phyloP scores from a whole-genome alignment of 2,797 vertebrate genomes.

The Pseudocheirus occidentalis region DNA sequence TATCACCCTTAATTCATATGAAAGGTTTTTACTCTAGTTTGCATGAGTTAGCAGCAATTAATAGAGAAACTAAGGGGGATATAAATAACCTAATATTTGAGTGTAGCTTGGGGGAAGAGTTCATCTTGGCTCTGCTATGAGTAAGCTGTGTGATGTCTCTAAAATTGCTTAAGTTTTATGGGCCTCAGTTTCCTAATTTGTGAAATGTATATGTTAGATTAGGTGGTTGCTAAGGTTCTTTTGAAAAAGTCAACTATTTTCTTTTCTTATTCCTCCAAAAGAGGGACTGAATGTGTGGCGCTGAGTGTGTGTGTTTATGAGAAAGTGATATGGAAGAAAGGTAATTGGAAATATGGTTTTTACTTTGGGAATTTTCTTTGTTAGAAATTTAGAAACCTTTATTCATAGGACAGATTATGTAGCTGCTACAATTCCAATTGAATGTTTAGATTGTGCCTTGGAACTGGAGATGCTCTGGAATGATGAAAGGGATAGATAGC shows the following conservation, averaged over 20 bases:
- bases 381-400: neutral
- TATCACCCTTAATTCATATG: neutral
- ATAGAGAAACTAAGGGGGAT: neutral
- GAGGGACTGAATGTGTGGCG: conserved; percentile 8
- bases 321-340: neutral
- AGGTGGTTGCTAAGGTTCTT: neutral
- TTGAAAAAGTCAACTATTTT: neutral
- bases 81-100: neutral
- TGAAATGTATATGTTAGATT: conserved; percentile 4
- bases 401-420: neutral
- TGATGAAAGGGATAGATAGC: neutral
- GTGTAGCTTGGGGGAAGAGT: neutral
- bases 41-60: neutral
- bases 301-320: conserved; percentile 3
- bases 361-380: neutral
- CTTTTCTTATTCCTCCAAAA: conserved; percentile 20
- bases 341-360: conserved; percentile 20
- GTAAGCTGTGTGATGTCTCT: neutral
- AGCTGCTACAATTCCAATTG: neutral
- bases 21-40: conserved; percentile 9
- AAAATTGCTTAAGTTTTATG: neutral
- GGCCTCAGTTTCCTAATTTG: conserved; percentile 12
- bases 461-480: neutral
- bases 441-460: neutral
- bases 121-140: conserved; percentile 6